Percentiles rank a stretch among this genome's conserved stretches.
Evolutionary conservation across 2,797 vertebrate genomes (phyloP).

Genomic region (Lepus oiostolus): DNA sequence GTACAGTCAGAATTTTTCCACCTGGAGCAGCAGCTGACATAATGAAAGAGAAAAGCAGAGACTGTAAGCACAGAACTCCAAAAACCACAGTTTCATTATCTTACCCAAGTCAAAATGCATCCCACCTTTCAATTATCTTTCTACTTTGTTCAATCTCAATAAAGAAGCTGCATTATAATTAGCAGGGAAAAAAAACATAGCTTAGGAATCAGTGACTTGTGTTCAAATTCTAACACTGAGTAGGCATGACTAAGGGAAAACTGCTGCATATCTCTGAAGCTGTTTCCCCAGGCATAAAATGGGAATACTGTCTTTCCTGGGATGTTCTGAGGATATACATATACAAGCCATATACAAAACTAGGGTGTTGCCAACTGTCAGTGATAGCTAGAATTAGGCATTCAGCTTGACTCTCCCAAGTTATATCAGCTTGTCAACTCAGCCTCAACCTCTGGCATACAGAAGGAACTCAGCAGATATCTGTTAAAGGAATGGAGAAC

Average conservation of each 20-base stretch:
- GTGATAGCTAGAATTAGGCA: conserved; percentile 2
- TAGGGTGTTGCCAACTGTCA: neutral
- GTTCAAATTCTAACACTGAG: conserved; percentile 23
- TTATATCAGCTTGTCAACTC: neutral
- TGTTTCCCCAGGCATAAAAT: conserved; percentile 10
- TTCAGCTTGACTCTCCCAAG: neutral
- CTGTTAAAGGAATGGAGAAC: conserved; percentile 18
- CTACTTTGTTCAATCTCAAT: conserved; percentile 29
- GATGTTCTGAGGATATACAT: neutral
- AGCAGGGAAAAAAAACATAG: neutral
- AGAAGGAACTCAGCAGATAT: conserved; percentile 8
- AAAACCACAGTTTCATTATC: neutral
- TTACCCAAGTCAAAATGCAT: conserved; percentile 44
- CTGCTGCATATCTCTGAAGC: conserved; percentile 25
- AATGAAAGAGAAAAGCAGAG: neutral
- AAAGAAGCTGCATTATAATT: conserved; percentile 39
- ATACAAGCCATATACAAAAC: neutral
- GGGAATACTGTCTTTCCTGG: neutral
- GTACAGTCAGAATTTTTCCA: neutral
- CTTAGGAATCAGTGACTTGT: conserved; percentile 41
- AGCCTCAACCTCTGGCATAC: neutral
- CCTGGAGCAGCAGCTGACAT: neutral
- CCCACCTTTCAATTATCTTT: conserved; percentile 24
- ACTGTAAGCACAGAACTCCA: neutral
- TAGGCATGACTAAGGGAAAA: neutral